Conservation (phyloP, 2,888 invertebrate species). For the Oscheius sp. region DNA sequence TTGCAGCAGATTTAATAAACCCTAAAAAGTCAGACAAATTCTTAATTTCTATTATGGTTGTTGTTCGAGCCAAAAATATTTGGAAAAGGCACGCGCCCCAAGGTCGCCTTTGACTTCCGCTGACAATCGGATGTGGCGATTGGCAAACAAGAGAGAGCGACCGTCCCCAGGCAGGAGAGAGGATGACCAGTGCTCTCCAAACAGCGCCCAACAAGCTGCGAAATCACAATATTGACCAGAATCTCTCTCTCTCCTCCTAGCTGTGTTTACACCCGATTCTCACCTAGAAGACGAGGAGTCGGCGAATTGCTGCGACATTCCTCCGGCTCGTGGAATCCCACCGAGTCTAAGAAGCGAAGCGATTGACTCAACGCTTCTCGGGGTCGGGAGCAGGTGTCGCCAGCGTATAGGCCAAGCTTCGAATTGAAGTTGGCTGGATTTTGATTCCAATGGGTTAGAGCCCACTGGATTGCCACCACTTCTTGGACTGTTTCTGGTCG, state of each 20-base stretch:
- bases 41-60: neutral
- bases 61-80: too few species aligned
- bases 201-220: too few species aligned
- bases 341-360: slow-evolving; percentile 65
- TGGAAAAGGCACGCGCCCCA: neutral
- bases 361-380: slow-evolving; percentile 67
- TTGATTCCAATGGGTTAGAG: slow-evolving; percentile 69
- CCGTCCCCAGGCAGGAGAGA: too few species aligned
- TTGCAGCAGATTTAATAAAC: neutral
- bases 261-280: neutral
- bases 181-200: too few species aligned
- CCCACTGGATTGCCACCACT: slow-evolving; percentile 70
- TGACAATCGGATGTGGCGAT: neutral
- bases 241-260: neutral
- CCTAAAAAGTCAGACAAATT: neutral
- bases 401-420: slow-evolving; percentile 67
- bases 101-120: too few species aligned
- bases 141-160: neutral
- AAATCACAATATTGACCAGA: neutral
- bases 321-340: slow-evolving; percentile 66
- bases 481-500: slow-evolving; percentile 67
- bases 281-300: slow-evolving; percentile 10
- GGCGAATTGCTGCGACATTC: slow-evolving; percentile 58
- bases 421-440: slow-evolving; percentile 54
- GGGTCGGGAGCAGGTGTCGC: slow-evolving; percentile 67